A percentile compares a stretch with the other conserved stretches of the same genome.
Evolutionary conservation across 2,113 vertebrate species (phyloP).

Genomic region (Nycticryphes semicollaris): DNA sequence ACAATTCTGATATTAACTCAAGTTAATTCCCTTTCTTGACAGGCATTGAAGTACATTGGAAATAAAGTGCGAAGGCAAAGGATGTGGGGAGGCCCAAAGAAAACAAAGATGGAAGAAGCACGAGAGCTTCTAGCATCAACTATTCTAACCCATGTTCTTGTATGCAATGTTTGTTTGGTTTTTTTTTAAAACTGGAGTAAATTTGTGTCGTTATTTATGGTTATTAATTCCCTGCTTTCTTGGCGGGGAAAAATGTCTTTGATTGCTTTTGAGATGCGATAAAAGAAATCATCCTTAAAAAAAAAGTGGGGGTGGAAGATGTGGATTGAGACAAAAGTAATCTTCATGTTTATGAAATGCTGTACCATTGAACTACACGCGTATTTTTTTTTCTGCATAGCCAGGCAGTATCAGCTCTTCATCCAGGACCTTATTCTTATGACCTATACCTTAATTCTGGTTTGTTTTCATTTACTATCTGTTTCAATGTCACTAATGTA

Average conservation of each 20-base stretch:
- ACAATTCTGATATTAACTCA: not conserved
- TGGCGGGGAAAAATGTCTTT: not conserved
- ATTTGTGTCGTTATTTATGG: not conserved
- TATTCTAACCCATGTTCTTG: conserved; percentile 93
- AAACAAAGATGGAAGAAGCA: conserved; percentile 98
- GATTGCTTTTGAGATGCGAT: not conserved
- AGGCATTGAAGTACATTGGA: conserved; percentile 95
- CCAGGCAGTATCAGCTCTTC: not conserved
- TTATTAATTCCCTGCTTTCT: not conserved
- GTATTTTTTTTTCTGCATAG: not conserved
- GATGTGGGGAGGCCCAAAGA: conserved; percentile 98
- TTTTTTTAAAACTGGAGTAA: not conserved
- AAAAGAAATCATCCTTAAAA: not conserved
- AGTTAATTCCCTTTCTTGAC: not conserved
- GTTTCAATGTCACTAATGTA: not conserved
- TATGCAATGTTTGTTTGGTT: conserved; percentile 45
- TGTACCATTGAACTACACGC: not conserved
- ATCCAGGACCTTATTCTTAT: not conserved
- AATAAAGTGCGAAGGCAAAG: conserved; percentile 97
- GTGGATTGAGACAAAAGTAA: not conserved
- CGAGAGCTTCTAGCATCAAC: conserved; percentile 94
- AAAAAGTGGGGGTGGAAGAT: not conserved
- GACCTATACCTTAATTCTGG: not conserved
- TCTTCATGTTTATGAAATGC: not conserved
- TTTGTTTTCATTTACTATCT: not conserved